These are phyloP conservation scores for Erpornis zantholeuca DNA, from an alignment of 2,113 vertebrate genomes.

Conservation along the genomic window DNA sequence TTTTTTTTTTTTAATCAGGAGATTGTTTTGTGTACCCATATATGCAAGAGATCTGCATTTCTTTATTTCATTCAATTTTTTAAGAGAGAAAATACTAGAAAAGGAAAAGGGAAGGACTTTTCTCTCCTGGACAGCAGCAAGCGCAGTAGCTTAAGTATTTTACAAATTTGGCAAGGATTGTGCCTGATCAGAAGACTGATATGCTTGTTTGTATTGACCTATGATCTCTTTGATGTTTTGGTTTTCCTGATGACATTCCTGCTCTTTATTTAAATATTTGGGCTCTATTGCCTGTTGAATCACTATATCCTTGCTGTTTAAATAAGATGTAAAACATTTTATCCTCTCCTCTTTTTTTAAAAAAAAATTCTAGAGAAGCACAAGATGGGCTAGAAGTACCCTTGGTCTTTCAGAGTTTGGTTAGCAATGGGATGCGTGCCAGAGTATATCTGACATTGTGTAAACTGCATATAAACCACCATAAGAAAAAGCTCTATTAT, in stretches of 20 bases:
- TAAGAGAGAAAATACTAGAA: not conserved
- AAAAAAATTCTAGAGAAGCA: not conserved
- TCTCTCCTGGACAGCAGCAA: not conserved
- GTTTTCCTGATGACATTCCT: not conserved
- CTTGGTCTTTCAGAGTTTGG: not conserved
- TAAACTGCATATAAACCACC: not conserved
- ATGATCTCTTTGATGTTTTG: not conserved
- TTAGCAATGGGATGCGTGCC: not conserved
- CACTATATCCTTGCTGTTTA: not conserved
- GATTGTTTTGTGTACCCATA: not conserved
- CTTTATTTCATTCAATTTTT: not conserved
- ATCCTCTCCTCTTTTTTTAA: not conserved
- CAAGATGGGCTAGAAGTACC: not conserved
- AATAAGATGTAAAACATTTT: not conserved
- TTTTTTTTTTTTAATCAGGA: not conserved
- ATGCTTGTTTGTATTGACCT: not conserved
- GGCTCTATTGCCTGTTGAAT: not conserved
- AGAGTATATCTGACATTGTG: not conserved
- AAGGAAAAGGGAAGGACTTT: not conserved
- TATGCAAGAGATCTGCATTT: not conserved
- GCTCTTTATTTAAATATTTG: not conserved
- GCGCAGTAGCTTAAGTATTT: not conserved
- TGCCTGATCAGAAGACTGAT: not conserved
- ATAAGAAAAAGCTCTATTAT: not conserved
- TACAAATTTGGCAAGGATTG: not conserved